A percentile compares a stretch with the other conserved stretches of the same genome.
phyloP scores from a whole-genome alignment of 2,797 vertebrate species.

The Tragelaphus oryx region DNA sequence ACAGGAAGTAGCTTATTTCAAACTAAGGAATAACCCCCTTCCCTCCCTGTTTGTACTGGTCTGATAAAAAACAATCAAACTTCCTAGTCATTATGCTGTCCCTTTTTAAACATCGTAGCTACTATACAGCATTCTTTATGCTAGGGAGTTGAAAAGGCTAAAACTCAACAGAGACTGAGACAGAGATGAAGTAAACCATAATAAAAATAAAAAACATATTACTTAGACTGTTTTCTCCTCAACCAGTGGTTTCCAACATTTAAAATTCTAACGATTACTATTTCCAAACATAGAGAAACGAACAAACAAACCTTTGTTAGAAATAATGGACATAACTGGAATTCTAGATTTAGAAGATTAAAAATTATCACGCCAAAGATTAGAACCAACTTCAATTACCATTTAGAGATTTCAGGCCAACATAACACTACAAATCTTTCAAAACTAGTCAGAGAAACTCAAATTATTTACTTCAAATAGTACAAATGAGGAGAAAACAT shows the following conservation, averaged over 20 bases:
- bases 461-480: background rate
- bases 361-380: background rate
- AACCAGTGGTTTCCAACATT: background rate
- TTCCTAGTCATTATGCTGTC: slow-evolving; percentile 76
- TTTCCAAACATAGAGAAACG: background rate
- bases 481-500: background rate
- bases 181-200: background rate
- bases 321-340: background rate
- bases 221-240: background rate
- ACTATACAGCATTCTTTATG: slow-evolving; percentile 64
- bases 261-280: background rate
- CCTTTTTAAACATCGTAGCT: slow-evolving; percentile 73
- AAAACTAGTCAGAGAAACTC: background rate
- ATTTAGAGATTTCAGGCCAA: background rate
- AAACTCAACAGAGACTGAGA: slow-evolving; percentile 27
- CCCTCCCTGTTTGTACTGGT: slow-evolving; percentile 77
- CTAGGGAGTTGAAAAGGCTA: slow-evolving; percentile 45
- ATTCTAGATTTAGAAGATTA: background rate
- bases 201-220: background rate
- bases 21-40: slow-evolving; percentile 74
- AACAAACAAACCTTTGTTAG: background rate
- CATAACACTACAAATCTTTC: background rate
- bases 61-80: slow-evolving; percentile 78
- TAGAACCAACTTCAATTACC: background rate
- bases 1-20: slow-evolving; percentile 78